Percentiles rank a stretch among this genome's conserved stretches.
Evolutionary conservation across 2,888 invertebrate species (phyloP).

Genomic region (Petrophora chlorosata): DNA sequence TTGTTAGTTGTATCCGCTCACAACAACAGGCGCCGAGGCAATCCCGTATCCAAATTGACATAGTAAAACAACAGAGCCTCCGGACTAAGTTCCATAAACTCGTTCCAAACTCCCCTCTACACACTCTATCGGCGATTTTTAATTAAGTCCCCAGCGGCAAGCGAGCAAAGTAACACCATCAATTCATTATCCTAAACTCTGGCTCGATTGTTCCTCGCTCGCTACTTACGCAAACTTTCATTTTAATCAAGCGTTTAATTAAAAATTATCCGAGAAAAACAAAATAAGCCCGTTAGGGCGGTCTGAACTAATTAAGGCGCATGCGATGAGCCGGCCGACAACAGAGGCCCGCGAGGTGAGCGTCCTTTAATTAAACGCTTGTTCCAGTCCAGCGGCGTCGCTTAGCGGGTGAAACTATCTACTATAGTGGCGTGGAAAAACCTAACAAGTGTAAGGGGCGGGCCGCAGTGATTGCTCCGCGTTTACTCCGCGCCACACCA

Average conservation of each 20-base stretch:
- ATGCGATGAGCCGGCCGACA: constrained; percentile 77
- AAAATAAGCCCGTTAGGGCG: constrained; percentile 83
- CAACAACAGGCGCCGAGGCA: constrained; percentile 49
- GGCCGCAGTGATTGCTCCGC: constrained; percentile 27
- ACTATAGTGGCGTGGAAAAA: constrained; percentile 55
- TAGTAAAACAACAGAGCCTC: constrained; percentile 80
- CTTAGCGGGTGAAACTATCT: constrained; percentile 66
- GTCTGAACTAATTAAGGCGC: constrained; percentile 83
- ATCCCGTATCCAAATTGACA: constrained; percentile 82
- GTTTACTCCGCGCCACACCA: constrained; percentile 29
- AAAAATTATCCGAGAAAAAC: constrained; percentile 84
- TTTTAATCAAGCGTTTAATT: constrained; percentile 85
- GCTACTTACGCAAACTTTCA: constrained; percentile 84
- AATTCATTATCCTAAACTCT: constrained; percentile 84
- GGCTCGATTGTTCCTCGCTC: constrained; percentile 82
- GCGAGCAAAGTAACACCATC: constrained; percentile 83
- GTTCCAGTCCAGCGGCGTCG: constrained; percentile 71
- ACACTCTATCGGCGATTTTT: constrained; percentile 84
- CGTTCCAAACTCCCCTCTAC: constrained; percentile 80
- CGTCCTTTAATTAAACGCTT: constrained; percentile 78
- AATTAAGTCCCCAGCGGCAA: constrained; percentile 81
- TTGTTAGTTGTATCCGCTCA: background rate
- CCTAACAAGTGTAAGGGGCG: constrained; percentile 61
- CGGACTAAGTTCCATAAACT: constrained; percentile 80
- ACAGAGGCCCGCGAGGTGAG: constrained; percentile 73